Evolutionary conservation across 2,113 vertebrate genomes (phyloP).

Genomic region (Cromileptes altivelis): DNA sequence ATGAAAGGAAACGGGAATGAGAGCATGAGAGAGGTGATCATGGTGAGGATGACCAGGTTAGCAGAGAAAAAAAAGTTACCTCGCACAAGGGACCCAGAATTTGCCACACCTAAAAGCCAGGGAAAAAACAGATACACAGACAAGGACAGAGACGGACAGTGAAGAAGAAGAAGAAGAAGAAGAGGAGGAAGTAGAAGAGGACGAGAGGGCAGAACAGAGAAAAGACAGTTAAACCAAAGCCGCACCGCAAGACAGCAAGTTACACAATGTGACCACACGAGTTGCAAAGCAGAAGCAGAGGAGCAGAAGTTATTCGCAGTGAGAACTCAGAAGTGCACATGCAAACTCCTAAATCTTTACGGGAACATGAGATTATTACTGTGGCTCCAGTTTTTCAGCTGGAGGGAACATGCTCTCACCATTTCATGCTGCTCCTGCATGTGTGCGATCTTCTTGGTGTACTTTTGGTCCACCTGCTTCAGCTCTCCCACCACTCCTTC

Average conservation of each 20-base stretch:
- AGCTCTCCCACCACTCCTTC: slow-evolving; percentile 90
- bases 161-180: slow-evolving; percentile 12
- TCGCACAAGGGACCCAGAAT: slow-evolving; percentile 92
- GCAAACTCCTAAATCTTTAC: background rate
- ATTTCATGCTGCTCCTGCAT: slow-evolving; percentile 94
- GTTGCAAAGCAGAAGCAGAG: slow-evolving; percentile 32
- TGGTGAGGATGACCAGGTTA: background rate
- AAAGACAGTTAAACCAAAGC: slow-evolving; percentile 48
- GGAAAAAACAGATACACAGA: slow-evolving; percentile 64
- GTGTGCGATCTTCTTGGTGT: slow-evolving; percentile 89
- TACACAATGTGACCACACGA: background rate
- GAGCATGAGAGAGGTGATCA: slow-evolving; percentile 20
- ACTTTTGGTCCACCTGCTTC: slow-evolving; percentile 92
- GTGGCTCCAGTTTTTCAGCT: background rate
- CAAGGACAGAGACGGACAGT: slow-evolving; percentile 16
- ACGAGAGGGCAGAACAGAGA: slow-evolving; percentile 7
- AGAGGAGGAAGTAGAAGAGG: background rate
- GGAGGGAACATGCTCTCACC: slow-evolving; percentile 82
- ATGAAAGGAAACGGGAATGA: slow-evolving; percentile 18
- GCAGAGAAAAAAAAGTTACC: slow-evolving; percentile 85
- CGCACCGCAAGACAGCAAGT: slow-evolving; percentile 10
- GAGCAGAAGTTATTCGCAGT: background rate
- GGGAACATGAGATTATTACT: background rate
- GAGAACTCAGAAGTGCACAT: fast-evolving
- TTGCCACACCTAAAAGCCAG: slow-evolving; percentile 90